These are phyloP conservation scores for Palythoa grandis DNA, from an alignment of 92 coral and sea anemone species.

Conservation along the genomic window DNA sequence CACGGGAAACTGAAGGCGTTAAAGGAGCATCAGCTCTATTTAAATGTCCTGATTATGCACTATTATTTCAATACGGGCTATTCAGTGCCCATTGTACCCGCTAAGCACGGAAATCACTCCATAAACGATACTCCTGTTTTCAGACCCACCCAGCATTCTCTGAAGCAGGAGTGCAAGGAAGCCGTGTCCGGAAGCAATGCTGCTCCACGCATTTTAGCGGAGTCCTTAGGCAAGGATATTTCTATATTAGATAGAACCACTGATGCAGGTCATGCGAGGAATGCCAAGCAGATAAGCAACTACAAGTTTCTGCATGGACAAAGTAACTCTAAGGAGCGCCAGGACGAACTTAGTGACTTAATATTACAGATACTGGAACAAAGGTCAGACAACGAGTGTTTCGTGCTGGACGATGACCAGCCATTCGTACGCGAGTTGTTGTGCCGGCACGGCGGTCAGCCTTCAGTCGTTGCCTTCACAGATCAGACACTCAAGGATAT, in stretches of 20 bases:
- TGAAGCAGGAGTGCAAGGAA: slow-evolving; percentile 47
- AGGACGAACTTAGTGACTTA: slow-evolving; percentile 46
- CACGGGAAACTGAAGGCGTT: slow-evolving; percentile 38
- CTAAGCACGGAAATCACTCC: slow-evolving; percentile 9
- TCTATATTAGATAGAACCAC: slow-evolving; percentile 21
- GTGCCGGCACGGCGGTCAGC: slow-evolving; percentile 55
- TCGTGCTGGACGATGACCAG: slow-evolving; percentile 43
- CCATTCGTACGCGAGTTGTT: slow-evolving; percentile 37
- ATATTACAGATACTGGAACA: slow-evolving; percentile 12
- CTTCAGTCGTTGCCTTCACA: slow-evolving; percentile 48
- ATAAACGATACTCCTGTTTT: slow-evolving; percentile 23
- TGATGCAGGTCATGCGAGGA: slow-evolving; percentile 37
- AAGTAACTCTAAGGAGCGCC: slow-evolving; percentile 13
- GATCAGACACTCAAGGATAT: slow-evolving; percentile 45
- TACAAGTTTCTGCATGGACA: slow-evolving; percentile 10
- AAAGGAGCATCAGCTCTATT: slow-evolving; percentile 28
- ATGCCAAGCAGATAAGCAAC: slow-evolving; percentile 44
- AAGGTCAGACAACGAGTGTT: slow-evolving; percentile 14
- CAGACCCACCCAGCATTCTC: slow-evolving; percentile 29
- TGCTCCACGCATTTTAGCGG: slow-evolving; percentile 57
- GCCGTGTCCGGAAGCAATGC: slow-evolving; percentile 25
- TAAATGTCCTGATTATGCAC: slow-evolving; percentile 36
- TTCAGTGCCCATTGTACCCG: slow-evolving; percentile 26
- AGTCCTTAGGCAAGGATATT: slow-evolving; percentile 37
- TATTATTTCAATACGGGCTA: slow-evolving; percentile 56